Evolutionary conservation across 1,140 invertebrate species (phyloP).

Genomic region (Drosophila mojavensis): DNA sequence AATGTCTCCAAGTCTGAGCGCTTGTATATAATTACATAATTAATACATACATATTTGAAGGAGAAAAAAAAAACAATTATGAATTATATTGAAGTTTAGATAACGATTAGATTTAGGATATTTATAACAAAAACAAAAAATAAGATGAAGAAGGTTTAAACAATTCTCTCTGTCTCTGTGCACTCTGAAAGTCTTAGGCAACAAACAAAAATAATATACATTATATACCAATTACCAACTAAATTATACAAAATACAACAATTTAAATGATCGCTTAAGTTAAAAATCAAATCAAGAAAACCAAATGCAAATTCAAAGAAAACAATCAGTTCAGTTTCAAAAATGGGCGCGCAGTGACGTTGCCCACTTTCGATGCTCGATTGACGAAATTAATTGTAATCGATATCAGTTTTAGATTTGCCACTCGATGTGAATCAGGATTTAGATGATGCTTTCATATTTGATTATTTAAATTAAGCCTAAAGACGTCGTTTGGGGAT

Average conservation of each 20-base stretch:
- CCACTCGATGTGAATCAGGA: neutral
- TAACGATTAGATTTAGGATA: slow-evolving; percentile 76
- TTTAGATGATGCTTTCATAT: neutral
- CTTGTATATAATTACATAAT: slow-evolving; percentile 57
- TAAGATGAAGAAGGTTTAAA: slow-evolving; percentile 47
- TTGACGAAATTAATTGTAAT: neutral
- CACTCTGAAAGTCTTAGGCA: slow-evolving; percentile 72
- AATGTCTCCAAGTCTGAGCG: slow-evolving; percentile 57
- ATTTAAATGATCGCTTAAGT: slow-evolving; percentile 39
- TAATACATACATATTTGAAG: slow-evolving; percentile 47
- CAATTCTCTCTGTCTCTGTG: slow-evolving; percentile 56
- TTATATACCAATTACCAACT: slow-evolving; percentile 65
- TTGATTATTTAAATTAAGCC: slow-evolving; percentile 1
- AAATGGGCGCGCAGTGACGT: slow-evolving; percentile 7
- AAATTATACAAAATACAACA: slow-evolving; percentile 64
- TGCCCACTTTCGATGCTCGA: neutral
- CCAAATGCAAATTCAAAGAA: slow-evolving; percentile 9
- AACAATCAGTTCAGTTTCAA: slow-evolving; percentile 7
- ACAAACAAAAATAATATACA: slow-evolving; percentile 45
- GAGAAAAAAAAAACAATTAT: slow-evolving; percentile 57
- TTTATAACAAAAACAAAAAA: slow-evolving; percentile 65
- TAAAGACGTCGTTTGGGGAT: slow-evolving; percentile 10
- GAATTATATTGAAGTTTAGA: slow-evolving; percentile 77
- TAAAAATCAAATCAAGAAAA: slow-evolving; percentile 5
- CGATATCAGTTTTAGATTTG: neutral